Evolutionary conservation across 2,888 invertebrate genomes (phyloP), one percentile per base, ranked within the genome.

Genomic region (Drosophila lutescens): DNA sequence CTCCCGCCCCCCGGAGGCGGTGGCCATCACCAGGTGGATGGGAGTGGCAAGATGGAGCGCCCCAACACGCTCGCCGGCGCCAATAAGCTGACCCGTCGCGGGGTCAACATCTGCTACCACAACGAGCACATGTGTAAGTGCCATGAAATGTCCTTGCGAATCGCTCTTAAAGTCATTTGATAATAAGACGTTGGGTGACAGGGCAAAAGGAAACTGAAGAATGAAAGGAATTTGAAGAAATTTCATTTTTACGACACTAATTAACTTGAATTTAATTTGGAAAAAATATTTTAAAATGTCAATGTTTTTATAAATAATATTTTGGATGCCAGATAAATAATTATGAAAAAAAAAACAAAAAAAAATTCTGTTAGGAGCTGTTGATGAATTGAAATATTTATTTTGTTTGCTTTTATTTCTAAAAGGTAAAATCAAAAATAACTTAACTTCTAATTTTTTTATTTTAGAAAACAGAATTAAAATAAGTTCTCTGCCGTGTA

Each of bases 31-130:
- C 71, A 69, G 49, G 55, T 86, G 58, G 80, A 90, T 57, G 92
- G 90, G 93, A 93, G 90, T 63, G 92, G 90, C 93, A 93, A 96
- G 93, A 95, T 96, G 71, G 96, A 96, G 93, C 93, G 97, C 90
- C 97, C 97, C 77, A 96, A 95, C 91, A 95, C 96, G 78, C 94
- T 97, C 91, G 95, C 95, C 79, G 95, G 95, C 80, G 95, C 95
- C 79, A 95, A 95, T 84, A 95, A 95, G 91, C 93, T 95, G 84
- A 95, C 96, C 86, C 94, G 97, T 90, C 94, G 97, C 91, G 85
- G 87, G 34, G 93, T 95, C 88, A 91, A 91, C 81, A 94, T 96
- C 92, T 96, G 96, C 93, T 96, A 96, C 93, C 96, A 95, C 93
- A 95, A 95, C 78, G 96, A 96, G 92, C 95, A 96, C 91, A 66